phyloP scores from a whole-genome alignment of 2,888 invertebrate genomes.

The Pyrochroa serraticornis region DNA sequence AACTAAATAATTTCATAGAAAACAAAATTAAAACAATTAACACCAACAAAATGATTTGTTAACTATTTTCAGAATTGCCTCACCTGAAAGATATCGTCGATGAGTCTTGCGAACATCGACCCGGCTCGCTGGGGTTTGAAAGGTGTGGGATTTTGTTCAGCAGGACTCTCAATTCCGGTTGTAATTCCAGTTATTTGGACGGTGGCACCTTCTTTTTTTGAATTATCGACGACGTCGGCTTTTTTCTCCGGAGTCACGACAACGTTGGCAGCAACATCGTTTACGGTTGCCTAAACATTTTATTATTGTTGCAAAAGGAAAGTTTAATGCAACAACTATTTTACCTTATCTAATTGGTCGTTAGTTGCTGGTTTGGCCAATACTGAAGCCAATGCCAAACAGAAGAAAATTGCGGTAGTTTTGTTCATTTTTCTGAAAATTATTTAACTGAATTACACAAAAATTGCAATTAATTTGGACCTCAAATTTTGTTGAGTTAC shows the following conservation, averaged over 20 bases:
- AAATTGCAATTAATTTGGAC: no score
- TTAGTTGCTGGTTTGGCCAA: conserved; percentile 43
- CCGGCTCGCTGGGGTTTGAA: conserved; percentile 50
- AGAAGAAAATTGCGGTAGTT: conserved; percentile 13
- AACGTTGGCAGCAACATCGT: conserved; percentile 46
- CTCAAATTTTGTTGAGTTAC: neutral
- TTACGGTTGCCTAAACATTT: conserved; percentile 44
- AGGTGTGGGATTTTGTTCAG: conserved; percentile 35
- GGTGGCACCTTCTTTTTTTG: conserved; percentile 34
- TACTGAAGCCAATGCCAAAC: conserved; percentile 6
- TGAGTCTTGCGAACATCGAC: conserved; percentile 51
- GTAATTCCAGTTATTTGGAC: conserved; percentile 47
- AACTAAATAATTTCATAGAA: no score
- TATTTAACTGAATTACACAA: neutral
- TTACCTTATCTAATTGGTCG: conserved; percentile 48
- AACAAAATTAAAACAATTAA: no score
- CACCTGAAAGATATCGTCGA: conserved; percentile 56
- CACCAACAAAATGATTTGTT: no score
- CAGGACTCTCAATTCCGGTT: conserved; percentile 39
- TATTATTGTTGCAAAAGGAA: conserved; percentile 2
- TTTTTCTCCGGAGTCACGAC: conserved; percentile 43
- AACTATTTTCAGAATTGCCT: no score
- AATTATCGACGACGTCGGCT: conserved; percentile 20
- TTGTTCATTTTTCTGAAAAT: neutral
- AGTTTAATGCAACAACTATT: conserved; percentile 14